Evolutionary conservation across 1,140 invertebrate species (phyloP), one percentile per base, ranked within the genome.

Genomic region (Sweltsa coloradensis): DNA sequence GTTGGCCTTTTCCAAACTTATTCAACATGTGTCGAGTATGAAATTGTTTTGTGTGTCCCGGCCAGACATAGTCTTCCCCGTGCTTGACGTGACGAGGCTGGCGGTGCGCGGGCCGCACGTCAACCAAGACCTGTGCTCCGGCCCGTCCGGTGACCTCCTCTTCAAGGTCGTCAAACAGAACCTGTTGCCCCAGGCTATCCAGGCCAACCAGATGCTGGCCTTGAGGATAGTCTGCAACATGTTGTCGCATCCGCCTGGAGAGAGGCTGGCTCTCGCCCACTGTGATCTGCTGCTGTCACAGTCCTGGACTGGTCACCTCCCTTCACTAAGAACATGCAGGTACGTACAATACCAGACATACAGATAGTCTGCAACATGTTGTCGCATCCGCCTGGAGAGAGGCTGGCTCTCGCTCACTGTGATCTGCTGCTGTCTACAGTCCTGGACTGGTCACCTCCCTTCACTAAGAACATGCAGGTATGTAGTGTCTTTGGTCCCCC

Each of bases 1-100:
- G n/a, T n/a, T n/a, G n/a, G n/a, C n/a, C n/a, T n/a, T n/a, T n/a
- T n/a, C n/a, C n/a, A n/a, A n/a, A n/a, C n/a, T n/a, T n/a, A n/a
- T n/a, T n/a, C n/a, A n/a, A n/a, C n/a, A n/a, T n/a, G n/a, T n/a
- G n/a, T n/a, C n/a, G n/a, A n/a, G n/a, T n/a, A n/a, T 25, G 5
- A 24, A 47, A 40, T 50, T 42, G 3, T n/a, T 24, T 41, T 53
- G 52, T 52, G 54, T 53, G n/a, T n/a, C n/a, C 72, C 74, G n/a
- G n/a, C 51, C 67, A 76, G 81, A 89, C 57, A 74, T 78, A 50
- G 64, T 92, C 1, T 94, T 94, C 65, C 92, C 92, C 1, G 83
- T 81, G 6, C 65, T 96, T 22, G 91, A 96, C 66, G 64, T 94
- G 14, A 69, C 86, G 2, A 74, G 91, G 45, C 68, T 94, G 54